Conservation (phyloP, 1,140 invertebrate species). For the Trichonephila clavipes region DNA sequence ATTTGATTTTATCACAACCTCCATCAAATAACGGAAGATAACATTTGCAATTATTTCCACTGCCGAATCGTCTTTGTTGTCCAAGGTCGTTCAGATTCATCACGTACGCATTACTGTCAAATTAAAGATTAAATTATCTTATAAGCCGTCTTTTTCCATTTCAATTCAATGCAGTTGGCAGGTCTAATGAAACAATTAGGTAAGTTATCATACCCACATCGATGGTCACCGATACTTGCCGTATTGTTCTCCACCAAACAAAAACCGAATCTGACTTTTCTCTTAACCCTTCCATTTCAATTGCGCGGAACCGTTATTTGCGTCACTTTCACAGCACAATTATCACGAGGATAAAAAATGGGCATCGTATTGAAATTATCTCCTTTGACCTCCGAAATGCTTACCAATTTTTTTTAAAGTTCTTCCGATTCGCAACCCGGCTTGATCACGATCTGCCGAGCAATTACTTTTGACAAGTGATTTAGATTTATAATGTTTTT, state of each 20-base stretch:
- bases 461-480: conserved; percentile 52
- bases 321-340: conserved; percentile 4
- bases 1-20: no score
- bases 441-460: conserved; percentile 3
- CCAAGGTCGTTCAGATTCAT: background rate
- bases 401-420: conserved; percentile 22
- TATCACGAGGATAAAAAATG: conserved; percentile 1
- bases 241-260: background rate
- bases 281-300: background rate
- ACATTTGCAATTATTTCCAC: no score
- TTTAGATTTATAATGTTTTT: conserved; percentile 22
- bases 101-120: no score
- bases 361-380: background rate
- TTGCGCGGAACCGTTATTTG: conserved; percentile 3
- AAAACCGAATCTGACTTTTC: background rate
- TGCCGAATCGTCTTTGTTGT: no score
- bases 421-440: conserved; percentile 4
- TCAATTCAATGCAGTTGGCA: background rate
- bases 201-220: background rate
- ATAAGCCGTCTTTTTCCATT: background rate
- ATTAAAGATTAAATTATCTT: no score
- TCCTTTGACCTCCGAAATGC: conserved; percentile 5
- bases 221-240: background rate
- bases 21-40: no score
- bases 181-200: background rate